Percentiles rank a stretch among this genome's conserved stretches.
These are phyloP conservation scores for Anthoscopus minutus DNA, from an alignment of 2,113 vertebrate genomes.

Conservation along the genomic window DNA sequence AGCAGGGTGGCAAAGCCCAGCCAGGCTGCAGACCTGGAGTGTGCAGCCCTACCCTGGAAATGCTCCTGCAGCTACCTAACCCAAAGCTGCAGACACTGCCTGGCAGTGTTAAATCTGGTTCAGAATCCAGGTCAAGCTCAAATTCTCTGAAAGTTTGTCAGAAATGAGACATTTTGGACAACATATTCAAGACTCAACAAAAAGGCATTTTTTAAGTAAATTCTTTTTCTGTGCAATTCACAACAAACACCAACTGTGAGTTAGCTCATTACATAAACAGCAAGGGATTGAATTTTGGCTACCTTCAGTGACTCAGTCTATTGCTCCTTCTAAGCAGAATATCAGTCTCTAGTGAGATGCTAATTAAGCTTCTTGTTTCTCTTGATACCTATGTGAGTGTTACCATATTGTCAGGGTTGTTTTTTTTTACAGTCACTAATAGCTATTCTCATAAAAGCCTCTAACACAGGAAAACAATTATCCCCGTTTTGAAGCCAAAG, in stretches of 20 bases:
- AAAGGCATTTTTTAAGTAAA: slow-evolving; percentile 45
- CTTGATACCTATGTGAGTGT: not conserved
- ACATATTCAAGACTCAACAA: slow-evolving; percentile 17
- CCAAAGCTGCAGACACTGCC: not conserved
- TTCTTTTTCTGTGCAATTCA: slow-evolving; percentile 5
- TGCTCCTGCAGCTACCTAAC: not conserved
- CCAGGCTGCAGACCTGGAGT: not conserved
- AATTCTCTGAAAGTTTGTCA: slow-evolving; percentile 13
- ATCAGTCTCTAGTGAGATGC: not conserved
- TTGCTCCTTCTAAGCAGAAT: not conserved
- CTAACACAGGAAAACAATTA: not conserved
- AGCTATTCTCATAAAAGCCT: not conserved
- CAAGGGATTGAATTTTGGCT: not conserved
- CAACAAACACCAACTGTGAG: slow-evolving; percentile 19
- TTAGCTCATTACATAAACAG: slow-evolving; percentile 41
- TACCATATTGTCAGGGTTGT: not conserved
- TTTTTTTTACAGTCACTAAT: not conserved
- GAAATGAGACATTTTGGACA: slow-evolving; percentile 31
- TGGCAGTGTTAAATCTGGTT: not conserved
- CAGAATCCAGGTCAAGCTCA: slow-evolving; percentile 20
- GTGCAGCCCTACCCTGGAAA: not conserved
- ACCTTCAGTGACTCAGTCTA: not conserved
- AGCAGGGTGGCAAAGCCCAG: not conserved
- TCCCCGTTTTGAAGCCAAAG: not conserved
- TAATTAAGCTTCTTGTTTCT: not conserved